Evolutionary conservation across 1,140 invertebrate species (phyloP).

Genomic region (Agrypnia vestita): DNA sequence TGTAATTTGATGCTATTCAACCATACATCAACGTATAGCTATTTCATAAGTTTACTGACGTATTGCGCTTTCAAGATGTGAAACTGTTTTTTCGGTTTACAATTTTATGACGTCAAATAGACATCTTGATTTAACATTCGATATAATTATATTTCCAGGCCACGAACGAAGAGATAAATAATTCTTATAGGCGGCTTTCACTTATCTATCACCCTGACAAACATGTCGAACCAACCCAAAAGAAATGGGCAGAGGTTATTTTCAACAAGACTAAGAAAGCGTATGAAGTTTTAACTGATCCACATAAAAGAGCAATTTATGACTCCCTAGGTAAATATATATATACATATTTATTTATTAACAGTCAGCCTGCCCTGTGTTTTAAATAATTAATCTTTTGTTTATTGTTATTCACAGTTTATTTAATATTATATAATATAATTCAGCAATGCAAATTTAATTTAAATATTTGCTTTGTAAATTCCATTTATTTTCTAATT

Average conservation of each 20-base stretch:
- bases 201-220: slow-evolving; percentile 97
- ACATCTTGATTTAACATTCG: slow-evolving; percentile 30
- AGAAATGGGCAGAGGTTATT: slow-evolving; percentile 91
- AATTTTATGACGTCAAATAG: slow-evolving; percentile 4
- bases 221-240: slow-evolving; percentile 84
- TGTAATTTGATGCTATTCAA: too few species aligned
- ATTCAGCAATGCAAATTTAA: too few species aligned
- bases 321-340: slow-evolving; percentile 54
- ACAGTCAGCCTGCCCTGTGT: too few species aligned
- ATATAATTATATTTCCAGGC: slow-evolving; percentile 77
- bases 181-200: slow-evolving; percentile 91
- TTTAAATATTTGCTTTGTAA: too few species aligned
- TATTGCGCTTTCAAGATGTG: too few species aligned
- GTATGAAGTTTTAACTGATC: slow-evolving; percentile 85
- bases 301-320: slow-evolving; percentile 57
- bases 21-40: too few species aligned
- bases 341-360: too few species aligned
- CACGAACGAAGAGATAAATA: slow-evolving; percentile 89
- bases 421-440: too few species aligned
- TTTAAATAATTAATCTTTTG: too few species aligned
- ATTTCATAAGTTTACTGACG: too few species aligned
- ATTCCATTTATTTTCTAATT: too few species aligned
- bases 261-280: slow-evolving; percentile 95
- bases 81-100: background rate
- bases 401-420: too few species aligned